Base-by-base conservation (phyloP, 2,888 invertebrate genomes). In the Nasonovia ribisnigri region DNA sequence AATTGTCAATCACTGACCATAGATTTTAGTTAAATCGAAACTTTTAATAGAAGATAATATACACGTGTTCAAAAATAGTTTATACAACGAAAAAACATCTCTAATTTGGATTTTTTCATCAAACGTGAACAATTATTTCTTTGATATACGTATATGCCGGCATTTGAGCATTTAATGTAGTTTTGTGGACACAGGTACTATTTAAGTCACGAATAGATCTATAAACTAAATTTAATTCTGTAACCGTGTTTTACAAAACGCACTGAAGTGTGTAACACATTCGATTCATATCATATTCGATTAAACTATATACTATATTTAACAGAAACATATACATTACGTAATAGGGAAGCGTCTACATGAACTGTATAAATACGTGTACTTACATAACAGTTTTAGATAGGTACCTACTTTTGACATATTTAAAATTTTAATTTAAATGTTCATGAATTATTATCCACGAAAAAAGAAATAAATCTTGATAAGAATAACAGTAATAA, bases 401-500 rank as follows among this genome's bases (percentile, higher is more conserved):
- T 67, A n/a, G 13, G 2, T 67, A n/a, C 67, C n/a, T 36, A n/a
- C 67, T 36, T n/a, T 36, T 67, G 67, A 16, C n/a, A 67, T n/a
- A 67, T n/a, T 67, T 67, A 67, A 67, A 67, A 67, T n/a, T 67
- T 13, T 67, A 67, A 67, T 67, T 67, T 67, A 67, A 67, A 67
- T 67, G 16, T 67, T 67, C n/a, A n/a, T 67, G 67, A 67, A n/a
- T 67, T 67, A 67, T 67, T 67, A 67, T n/a, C n/a, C 0, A 67
- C 67, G 6, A 16, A 67, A 67, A 67, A n/a, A 67, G 67, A 67
- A n/a, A 67, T 67, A 67, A 67, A 67, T 67, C 67, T 67, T 67
- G 67, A 67, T 67, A 67, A 67, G 67, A 67, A 67, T 67, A 67
- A 67, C 67, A 67, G 67, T 36, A 67, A 67, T 67, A 67, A 67